Conservation (phyloP, 2,113 vertebrate species). For the Hypomesus transpacificus region DNA sequence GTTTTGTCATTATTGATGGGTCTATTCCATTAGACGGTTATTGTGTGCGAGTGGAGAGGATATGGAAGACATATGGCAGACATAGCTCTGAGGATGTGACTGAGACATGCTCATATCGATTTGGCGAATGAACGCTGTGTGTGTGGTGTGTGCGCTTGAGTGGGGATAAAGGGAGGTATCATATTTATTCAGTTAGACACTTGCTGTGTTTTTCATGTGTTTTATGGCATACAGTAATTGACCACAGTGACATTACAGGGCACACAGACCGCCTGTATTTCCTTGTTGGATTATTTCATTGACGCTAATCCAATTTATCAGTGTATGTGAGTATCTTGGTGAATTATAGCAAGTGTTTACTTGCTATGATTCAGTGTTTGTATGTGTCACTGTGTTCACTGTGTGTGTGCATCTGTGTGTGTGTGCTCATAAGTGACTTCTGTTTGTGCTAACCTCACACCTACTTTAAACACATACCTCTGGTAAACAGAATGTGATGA, state of each 20-base stretch:
- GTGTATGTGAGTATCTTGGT: no score
- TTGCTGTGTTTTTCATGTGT: conserved; percentile 38
- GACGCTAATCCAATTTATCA: conserved; percentile 9
- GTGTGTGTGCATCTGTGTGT: not conserved
- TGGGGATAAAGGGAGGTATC: conserved; percentile 10
- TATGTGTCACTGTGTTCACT: not conserved
- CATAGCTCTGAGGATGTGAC: conserved; percentile 20
- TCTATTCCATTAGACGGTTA: not conserved
- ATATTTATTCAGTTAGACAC: conserved; percentile 44
- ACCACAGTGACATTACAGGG: conserved; percentile 30
- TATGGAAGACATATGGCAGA: conserved; percentile 24
- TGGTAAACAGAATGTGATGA: conserved; percentile 39
- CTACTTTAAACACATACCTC: conserved; percentile 4
- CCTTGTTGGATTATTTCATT: conserved; percentile 17
- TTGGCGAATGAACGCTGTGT: conserved; percentile 36
- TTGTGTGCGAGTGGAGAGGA: conserved; percentile 17
- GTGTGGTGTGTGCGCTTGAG: conserved; percentile 12
- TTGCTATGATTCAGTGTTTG: no score
- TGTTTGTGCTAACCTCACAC: not conserved
- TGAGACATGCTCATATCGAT: conserved; percentile 51
- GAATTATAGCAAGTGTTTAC: no score
- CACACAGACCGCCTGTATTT: conserved; percentile 19
- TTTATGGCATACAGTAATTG: conserved; percentile 45
- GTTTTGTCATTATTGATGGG: conserved; percentile 3
- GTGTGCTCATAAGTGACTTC: not conserved